Conservation (phyloP, 2,113 vertebrate species). For the Oophaga pumilio region DNA sequence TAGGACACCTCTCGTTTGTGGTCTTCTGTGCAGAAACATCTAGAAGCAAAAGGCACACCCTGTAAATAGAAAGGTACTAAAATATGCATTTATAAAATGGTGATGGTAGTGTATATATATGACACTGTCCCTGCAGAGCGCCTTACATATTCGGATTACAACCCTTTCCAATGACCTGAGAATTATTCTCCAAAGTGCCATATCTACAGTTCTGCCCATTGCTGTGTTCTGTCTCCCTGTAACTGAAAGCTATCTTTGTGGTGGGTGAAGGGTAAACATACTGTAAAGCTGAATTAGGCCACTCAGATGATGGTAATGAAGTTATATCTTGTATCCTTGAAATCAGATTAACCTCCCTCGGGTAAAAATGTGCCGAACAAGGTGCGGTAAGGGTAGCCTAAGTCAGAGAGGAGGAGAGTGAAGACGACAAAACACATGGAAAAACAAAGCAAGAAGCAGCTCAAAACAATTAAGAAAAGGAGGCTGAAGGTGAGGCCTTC, state of each 20-base stretch:
- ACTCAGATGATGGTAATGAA: neutral
- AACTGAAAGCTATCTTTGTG: neutral
- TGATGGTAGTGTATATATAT: too few species aligned
- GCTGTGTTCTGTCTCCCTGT: neutral
- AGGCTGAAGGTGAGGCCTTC: too few species aligned
- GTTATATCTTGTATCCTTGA: slow-evolving; percentile 2
- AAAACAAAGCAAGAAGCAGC: neutral
- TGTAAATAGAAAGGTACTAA: too few species aligned
- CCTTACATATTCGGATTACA: too few species aligned
- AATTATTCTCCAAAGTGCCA: neutral
- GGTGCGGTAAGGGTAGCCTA: neutral
- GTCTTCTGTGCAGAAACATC: too few species aligned
- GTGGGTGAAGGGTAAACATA: neutral
- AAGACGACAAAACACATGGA: neutral
- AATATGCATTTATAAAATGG: too few species aligned
- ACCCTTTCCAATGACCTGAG: too few species aligned
- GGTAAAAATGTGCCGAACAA: neutral
- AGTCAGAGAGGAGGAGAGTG: neutral
- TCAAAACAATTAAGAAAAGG: too few species aligned
- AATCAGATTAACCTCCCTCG: neutral
- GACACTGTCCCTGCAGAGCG: too few species aligned
- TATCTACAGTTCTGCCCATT: neutral
- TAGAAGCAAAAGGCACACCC: too few species aligned
- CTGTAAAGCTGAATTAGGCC: neutral
- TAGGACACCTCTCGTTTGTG: too few species aligned